Percentiles rank a stretch among this genome's conserved stretches.
Evolutionary conservation across 2,113 vertebrate species (phyloP).

Genomic region (Dicrurus megarhynchus): DNA sequence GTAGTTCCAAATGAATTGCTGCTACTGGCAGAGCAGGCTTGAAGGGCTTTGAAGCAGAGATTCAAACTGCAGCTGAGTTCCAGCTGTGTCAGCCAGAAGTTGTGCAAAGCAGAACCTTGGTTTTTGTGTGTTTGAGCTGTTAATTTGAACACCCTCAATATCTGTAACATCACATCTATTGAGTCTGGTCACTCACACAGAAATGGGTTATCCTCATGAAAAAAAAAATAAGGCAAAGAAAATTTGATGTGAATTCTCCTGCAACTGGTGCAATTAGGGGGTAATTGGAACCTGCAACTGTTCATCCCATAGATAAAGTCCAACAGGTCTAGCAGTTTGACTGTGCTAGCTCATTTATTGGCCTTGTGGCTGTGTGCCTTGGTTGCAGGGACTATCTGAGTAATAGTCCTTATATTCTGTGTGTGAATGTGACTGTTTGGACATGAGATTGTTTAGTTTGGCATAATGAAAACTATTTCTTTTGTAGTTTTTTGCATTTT

Average conservation of each 20-base stretch:
- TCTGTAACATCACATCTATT: neutral
- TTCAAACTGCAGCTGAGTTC: neutral
- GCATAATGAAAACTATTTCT: neutral
- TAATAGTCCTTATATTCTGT: neutral
- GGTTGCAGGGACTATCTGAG: neutral
- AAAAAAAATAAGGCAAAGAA: neutral
- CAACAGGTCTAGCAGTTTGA: neutral
- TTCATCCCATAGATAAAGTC: neutral
- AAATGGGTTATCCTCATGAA: neutral
- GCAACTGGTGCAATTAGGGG: neutral
- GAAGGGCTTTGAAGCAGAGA: neutral
- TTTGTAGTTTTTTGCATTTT: neutral
- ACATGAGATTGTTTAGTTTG: neutral
- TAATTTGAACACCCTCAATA: neutral
- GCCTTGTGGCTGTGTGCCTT: neutral
- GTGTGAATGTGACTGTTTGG: neutral
- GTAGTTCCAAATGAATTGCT: neutral
- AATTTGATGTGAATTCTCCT: neutral
- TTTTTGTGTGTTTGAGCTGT: neutral
- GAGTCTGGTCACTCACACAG: neutral
- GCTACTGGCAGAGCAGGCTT: neutral
- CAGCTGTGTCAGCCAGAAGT: neutral
- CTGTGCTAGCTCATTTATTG: neutral
- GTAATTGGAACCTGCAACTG: neutral
- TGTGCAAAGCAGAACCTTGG: neutral